A percentile compares a stretch with the other conserved stretches of the same genome.
Conservation (phyloP, 2,888 invertebrate species). For the Meandrusa payeni region DNA sequence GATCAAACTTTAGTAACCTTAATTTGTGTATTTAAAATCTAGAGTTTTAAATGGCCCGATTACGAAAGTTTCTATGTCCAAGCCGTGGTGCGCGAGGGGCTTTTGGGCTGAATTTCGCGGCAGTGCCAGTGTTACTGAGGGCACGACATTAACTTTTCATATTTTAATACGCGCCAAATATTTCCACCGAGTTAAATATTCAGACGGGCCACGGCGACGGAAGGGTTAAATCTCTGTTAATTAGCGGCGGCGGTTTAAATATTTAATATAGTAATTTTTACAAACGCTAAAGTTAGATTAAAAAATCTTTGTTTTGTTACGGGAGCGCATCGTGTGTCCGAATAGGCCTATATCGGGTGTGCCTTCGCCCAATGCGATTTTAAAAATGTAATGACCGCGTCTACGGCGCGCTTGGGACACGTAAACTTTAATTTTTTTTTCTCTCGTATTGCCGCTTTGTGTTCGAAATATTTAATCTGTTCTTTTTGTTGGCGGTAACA, state of each 20-base stretch:
- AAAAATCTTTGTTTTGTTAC: conserved; percentile 70
- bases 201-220: conserved; percentile 73
- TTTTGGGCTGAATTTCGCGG: conserved; percentile 1
- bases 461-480: conserved; percentile 65
- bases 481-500: conserved; percentile 62
- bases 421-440: conserved; percentile 69
- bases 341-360: conserved; percentile 71
- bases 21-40: too few species aligned
- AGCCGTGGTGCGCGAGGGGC: too few species aligned
- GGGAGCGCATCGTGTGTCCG: conserved; percentile 41
- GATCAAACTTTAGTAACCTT: too few species aligned
- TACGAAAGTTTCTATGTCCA: conserved; percentile 19
- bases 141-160: conserved; percentile 73
- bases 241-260: conserved; percentile 70
- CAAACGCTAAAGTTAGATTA: conserved; percentile 81
- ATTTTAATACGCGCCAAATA: conserved; percentile 80
- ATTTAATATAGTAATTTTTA: conserved; percentile 81
- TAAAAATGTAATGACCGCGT: conserved; percentile 72
- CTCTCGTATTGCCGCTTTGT: conserved; percentile 63
- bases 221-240: conserved; percentile 81
- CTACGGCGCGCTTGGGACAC: conserved; percentile 64
- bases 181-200: conserved; percentile 76
- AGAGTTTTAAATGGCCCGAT: conserved; percentile 5
- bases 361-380: conserved; percentile 63
- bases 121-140: conserved; percentile 29